Conservation (phyloP, 2,797 vertebrate genomes). For the Typhlichthys eigenmanni region DNA sequence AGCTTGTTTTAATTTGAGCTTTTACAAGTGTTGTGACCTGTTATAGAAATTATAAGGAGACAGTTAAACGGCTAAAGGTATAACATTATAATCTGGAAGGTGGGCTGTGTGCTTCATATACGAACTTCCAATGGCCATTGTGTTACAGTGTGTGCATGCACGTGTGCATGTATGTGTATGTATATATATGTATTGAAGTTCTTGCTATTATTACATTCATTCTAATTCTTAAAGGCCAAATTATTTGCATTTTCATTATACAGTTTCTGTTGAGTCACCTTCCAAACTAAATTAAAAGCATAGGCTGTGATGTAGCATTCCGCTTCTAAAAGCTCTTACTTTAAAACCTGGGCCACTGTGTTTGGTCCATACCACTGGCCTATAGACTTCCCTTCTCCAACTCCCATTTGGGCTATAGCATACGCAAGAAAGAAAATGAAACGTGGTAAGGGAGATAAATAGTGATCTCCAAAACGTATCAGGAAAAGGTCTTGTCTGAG, state of each 20-base stretch:
- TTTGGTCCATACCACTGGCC: constrained; percentile 99
- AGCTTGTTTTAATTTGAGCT: too few species aligned
- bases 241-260: too few species aligned
- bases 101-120: too few species aligned
- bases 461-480: not conserved
- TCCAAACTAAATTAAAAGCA: not conserved
- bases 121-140: too few species aligned
- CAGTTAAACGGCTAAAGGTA: not conserved
- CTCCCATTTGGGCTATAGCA: constrained; percentile 95
- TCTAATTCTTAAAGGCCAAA: too few species aligned
- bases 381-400: constrained; percentile 97
- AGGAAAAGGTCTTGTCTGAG: constrained; percentile 4
- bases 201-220: too few species aligned
- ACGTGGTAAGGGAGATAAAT: not conserved
- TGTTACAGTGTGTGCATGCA: too few species aligned
- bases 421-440: constrained; percentile 31
- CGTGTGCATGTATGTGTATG: too few species aligned
- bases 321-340: constrained; percentile 77
- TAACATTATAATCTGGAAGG: too few species aligned
- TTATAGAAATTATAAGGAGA: not conserved
- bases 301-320: not conserved
- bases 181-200: too few species aligned
- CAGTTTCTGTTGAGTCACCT: not conserved
- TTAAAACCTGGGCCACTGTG: constrained; percentile 97
- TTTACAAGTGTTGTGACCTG: not conserved